Conservation (phyloP, 2,888 invertebrate species). For the Malthinus flaveolus region DNA sequence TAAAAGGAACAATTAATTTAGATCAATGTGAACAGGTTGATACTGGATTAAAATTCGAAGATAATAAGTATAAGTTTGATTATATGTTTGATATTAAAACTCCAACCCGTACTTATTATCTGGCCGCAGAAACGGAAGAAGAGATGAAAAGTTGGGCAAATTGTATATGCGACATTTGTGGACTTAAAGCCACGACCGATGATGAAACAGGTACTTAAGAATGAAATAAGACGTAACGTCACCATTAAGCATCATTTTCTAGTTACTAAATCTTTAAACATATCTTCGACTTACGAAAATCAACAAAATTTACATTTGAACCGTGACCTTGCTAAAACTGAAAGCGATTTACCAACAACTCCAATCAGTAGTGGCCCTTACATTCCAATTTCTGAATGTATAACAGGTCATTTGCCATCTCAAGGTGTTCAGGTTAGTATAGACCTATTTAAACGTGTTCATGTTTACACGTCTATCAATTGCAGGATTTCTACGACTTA, state of each 20-base stretch:
- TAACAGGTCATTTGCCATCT: slow-evolving; percentile 68
- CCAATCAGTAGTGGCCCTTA: slow-evolving; percentile 80
- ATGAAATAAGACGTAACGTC: neutral
- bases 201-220: slow-evolving; percentile 47
- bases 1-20: slow-evolving; percentile 89
- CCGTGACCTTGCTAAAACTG: slow-evolving; percentile 6
- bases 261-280: slow-evolving; percentile 20
- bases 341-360: slow-evolving; percentile 63
- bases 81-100: slow-evolving; percentile 90
- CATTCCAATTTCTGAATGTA: slow-evolving; percentile 91
- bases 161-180: slow-evolving; percentile 90
- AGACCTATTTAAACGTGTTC: neutral
- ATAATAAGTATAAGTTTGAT: slow-evolving; percentile 78
- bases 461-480: neutral
- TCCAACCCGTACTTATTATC: slow-evolving; percentile 85
- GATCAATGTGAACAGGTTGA: slow-evolving; percentile 97
- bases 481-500: slow-evolving; percentile 45
- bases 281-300: slow-evolving; percentile 15
- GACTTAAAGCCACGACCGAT: slow-evolving; percentile 72
- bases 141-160: slow-evolving; percentile 97
- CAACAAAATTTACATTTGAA: slow-evolving; percentile 9
- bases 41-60: slow-evolving; percentile 82
- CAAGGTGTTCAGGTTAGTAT: slow-evolving; percentile 41
- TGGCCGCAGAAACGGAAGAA: slow-evolving; percentile 88
- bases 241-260: neutral